Conservation (phyloP, 1,140 invertebrate genomes). For the Zaprionus taronus region DNA sequence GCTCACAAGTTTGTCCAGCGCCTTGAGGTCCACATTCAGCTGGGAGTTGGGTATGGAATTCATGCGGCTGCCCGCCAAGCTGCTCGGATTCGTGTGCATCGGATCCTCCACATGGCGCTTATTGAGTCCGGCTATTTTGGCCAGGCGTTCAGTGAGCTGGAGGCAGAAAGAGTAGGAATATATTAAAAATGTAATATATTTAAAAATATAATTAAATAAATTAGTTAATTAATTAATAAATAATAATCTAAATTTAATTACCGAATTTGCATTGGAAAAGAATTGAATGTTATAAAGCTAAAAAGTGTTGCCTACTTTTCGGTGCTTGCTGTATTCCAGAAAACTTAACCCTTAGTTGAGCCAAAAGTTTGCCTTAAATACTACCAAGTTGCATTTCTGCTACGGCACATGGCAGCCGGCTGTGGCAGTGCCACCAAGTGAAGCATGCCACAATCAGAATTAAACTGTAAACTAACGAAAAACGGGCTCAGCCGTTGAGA, state of each 20-base stretch:
- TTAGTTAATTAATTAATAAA: not conserved
- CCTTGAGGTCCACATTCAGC: slow-evolving; percentile 74
- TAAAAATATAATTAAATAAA: not conserved
- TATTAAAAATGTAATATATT: too few relatives aligned
- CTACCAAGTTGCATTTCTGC: not conserved
- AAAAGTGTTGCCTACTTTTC: slow-evolving; percentile 12
- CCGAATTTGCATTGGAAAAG: not conserved
- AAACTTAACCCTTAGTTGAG: not conserved
- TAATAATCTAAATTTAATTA: not conserved
- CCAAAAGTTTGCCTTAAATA: not conserved
- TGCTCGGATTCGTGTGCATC: slow-evolving; percentile 52
- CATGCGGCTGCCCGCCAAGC: slow-evolving; percentile 72
- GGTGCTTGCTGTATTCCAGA: not conserved
- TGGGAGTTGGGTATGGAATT: slow-evolving; percentile 77
- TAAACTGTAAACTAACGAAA: slow-evolving; percentile 66
- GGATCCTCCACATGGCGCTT: slow-evolving; percentile 52
- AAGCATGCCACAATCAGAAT: slow-evolving; percentile 55
- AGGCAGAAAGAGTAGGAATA: too few relatives aligned
- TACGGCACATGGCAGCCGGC: not conserved
- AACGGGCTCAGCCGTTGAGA: slow-evolving; percentile 43
- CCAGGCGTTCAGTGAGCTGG: slow-evolving; percentile 74
- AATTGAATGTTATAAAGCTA: not conserved
- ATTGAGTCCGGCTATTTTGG: slow-evolving; percentile 77
- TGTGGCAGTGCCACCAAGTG: not conserved
- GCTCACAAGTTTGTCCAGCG: slow-evolving; percentile 77